These are phyloP conservation scores for Hoplostethus mediterraneus DNA, from an alignment of 2,797 vertebrate species.

Conservation along the genomic window DNA sequence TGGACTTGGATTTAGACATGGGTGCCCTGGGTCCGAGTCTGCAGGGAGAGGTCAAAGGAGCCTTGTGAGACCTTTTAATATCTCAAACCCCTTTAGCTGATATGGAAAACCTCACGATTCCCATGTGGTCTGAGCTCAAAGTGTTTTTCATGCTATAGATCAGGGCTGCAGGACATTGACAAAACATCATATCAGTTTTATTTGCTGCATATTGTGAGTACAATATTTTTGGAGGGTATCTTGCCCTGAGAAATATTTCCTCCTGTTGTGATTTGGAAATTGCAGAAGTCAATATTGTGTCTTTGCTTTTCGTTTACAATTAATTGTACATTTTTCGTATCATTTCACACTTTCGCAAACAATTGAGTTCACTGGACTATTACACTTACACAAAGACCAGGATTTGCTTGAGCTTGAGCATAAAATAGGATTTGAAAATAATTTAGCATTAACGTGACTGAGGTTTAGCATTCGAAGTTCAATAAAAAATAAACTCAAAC, in stretches of 20 bases:
- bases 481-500: conserved; percentile 14
- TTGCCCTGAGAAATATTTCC: no score
- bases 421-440: background rate
- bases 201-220: no score
- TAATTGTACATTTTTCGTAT: background rate
- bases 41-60: conserved; percentile 12
- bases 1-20: background rate
- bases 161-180: background rate
- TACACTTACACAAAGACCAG: background rate
- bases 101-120: background rate
- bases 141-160: background rate
- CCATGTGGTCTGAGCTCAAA: background rate
- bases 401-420: background rate
- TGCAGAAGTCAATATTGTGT: no score
- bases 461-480: conserved; percentile 18
- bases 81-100: background rate
- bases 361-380: no score
- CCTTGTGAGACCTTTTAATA: background rate
- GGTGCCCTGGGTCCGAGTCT: background rate
- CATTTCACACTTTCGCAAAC: background rate
- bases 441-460: conserved; percentile 16
- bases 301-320: no score
- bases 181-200: background rate
- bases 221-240: no score
- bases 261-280: no score